These are phyloP conservation scores for Pecten maximus DNA, from an alignment of 2,888 invertebrate genomes.

Conservation along the genomic window DNA sequence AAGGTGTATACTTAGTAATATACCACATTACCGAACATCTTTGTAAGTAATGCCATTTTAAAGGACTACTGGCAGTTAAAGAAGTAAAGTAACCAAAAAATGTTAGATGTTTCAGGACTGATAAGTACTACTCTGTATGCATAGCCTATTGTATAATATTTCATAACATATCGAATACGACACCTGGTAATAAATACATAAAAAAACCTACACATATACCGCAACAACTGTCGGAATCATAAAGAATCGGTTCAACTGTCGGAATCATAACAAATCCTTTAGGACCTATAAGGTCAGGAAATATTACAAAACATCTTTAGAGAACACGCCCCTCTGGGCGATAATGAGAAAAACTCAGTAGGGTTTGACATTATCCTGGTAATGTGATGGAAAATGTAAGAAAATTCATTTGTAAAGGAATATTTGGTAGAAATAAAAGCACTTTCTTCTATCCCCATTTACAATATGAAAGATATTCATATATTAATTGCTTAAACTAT, in stretches of 20 bases:
- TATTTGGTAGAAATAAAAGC: not conserved
- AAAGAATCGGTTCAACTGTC: too few species aligned
- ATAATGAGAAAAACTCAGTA: too few species aligned
- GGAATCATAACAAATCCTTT: too few species aligned
- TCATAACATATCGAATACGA: not conserved
- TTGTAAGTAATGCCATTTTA: not conserved
- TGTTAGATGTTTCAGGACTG: not conserved
- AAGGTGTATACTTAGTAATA: not conserved
- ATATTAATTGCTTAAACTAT: not conserved
- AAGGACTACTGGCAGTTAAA: not conserved
- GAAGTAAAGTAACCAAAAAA: not conserved
- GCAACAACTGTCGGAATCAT: not conserved
- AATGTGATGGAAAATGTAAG: not conserved
- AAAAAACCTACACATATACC: not conserved
- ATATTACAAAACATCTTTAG: too few species aligned
- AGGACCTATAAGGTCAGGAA: too few species aligned
- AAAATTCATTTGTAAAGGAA: not conserved
- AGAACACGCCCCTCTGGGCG: too few species aligned
- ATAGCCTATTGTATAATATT: not conserved
- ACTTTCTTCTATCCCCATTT: not conserved
- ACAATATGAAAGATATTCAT: not conserved
- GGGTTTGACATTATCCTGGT: too few species aligned
- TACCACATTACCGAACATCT: not conserved
- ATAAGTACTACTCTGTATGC: not conserved
- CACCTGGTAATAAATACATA: too few species aligned